phyloP scores from a whole-genome alignment of 2,113 vertebrate genomes.

The Atrichornis clamosus region DNA sequence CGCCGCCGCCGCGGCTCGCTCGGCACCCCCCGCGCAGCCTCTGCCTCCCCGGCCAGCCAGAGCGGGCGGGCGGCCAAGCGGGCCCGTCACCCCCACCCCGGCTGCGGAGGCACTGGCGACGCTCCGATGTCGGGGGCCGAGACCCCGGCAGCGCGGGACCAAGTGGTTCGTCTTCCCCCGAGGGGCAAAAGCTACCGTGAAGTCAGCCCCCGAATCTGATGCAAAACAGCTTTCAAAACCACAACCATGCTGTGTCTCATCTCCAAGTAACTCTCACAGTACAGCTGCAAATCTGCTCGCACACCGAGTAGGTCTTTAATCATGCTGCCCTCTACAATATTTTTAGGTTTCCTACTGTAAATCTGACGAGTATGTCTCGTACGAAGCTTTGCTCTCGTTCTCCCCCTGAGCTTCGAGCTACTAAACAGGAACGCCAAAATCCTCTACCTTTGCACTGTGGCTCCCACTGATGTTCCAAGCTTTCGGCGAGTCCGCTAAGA shows the following conservation, averaged over 20 bases:
- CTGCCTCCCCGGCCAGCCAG: not conserved
- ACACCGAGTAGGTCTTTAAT: not conserved
- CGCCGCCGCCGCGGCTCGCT: not conserved
- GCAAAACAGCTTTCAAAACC: constrained; percentile 42
- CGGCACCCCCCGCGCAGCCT: not conserved
- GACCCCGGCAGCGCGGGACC: not conserved
- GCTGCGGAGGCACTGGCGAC: not conserved
- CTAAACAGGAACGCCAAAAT: not conserved
- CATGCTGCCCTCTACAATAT: constrained; percentile 28
- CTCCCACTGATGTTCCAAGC: not conserved
- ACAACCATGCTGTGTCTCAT: not conserved
- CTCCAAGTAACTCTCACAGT: not conserved
- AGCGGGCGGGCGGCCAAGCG: not conserved
- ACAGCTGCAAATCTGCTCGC: constrained; percentile 2
- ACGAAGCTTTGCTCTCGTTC: not conserved
- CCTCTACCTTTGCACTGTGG: not conserved
- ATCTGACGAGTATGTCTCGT: not conserved
- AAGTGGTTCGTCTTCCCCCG: not conserved
- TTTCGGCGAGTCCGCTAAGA: not conserved
- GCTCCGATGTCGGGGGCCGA: not conserved
- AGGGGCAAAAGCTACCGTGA: constrained; percentile 36
- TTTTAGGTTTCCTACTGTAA: constrained; percentile 47
- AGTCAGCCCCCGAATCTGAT: not conserved
- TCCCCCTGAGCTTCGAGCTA: not conserved
- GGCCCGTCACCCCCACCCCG: not conserved